Evolutionary conservation across 1,140 invertebrate genomes (phyloP).

Genomic region (Oncopeltus fasciatus): DNA sequence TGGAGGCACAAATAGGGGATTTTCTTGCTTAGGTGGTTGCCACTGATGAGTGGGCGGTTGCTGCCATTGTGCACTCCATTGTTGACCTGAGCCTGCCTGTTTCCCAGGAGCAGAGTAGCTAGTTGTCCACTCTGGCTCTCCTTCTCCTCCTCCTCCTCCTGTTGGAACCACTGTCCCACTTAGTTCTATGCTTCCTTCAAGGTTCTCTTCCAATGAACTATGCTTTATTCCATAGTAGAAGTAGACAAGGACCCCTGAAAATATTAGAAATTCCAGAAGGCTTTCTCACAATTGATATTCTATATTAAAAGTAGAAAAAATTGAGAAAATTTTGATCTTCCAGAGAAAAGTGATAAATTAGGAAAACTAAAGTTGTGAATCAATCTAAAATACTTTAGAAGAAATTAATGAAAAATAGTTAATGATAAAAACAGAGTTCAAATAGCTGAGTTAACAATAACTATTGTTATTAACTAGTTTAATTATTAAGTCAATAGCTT

Average conservation of each 20-base stretch:
- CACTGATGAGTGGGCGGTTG: not conserved
- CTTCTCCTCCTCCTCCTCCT: not conserved
- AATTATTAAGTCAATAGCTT: no score
- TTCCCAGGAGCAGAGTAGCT: not conserved
- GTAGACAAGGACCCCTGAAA: slow-evolving; percentile 65
- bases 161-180: slow-evolving; percentile 21
- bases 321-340: no score
- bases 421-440: no score
- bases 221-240: slow-evolving; percentile 85
- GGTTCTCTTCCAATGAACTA: slow-evolving; percentile 48
- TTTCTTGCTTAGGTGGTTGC: slow-evolving; percentile 15
- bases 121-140: not conserved
- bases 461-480: no score
- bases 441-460: no score
- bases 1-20: slow-evolving; percentile 31
- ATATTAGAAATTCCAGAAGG: not conserved
- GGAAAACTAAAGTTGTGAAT: no score
- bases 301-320: no score
- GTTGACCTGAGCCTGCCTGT: not conserved
- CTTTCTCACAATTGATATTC: no score
- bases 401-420: no score
- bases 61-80: not conserved
- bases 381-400: no score
- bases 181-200: slow-evolving; percentile 27
- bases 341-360: no score